Conservation (phyloP, 2,888 invertebrate genomes). For the Leptarthrus brevirostris region DNA sequence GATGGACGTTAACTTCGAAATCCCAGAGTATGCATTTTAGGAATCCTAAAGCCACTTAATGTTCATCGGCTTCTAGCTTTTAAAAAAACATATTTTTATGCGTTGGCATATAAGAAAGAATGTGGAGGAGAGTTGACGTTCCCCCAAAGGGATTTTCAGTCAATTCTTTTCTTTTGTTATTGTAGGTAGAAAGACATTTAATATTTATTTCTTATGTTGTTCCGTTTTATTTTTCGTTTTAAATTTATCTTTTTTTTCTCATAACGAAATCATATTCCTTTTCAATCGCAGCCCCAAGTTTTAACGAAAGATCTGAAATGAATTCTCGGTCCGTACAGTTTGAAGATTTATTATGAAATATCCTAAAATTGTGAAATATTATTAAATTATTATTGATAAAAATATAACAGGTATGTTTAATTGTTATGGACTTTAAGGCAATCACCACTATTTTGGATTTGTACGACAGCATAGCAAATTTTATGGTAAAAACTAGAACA, state of each 20-base stretch:
- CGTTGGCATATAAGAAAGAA: background rate
- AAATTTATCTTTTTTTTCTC: background rate
- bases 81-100: background rate
- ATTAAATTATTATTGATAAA: too few species aligned
- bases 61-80: background rate
- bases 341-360: too few species aligned
- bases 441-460: too few species aligned
- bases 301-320: too few species aligned
- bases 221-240: background rate
- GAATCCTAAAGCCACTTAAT: constrained; percentile 49
- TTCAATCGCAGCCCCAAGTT: too few species aligned
- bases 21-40: constrained; percentile 66
- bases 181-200: constrained; percentile 29
- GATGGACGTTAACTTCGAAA: constrained; percentile 81
- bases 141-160: background rate
- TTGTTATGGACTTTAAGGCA: too few species aligned
- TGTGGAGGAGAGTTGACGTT: background rate
- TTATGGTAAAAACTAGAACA: too few species aligned
- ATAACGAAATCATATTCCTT: too few species aligned
- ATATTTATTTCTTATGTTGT: constrained; percentile 16
- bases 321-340: too few species aligned
- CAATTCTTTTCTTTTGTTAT: constrained; percentile 4
- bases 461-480: too few species aligned
- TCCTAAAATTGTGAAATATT: too few species aligned
- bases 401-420: too few species aligned